A percentile compares a stretch with the other conserved stretches of the same genome.
Conservation (phyloP, 2,113 vertebrate species). For the Antechinus stuartii region DNA sequence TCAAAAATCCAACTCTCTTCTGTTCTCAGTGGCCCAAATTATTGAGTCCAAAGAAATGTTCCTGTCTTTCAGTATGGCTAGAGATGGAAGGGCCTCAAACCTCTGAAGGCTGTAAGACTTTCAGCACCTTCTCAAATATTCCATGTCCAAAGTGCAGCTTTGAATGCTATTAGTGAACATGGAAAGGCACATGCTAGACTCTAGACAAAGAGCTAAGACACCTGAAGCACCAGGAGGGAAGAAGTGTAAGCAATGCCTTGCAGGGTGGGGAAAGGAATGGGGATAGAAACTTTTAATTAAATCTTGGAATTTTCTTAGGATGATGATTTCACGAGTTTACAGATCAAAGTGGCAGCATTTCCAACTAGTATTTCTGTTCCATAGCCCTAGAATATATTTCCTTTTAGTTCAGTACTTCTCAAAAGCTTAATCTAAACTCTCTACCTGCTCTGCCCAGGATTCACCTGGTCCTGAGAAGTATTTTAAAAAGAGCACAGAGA, state of each 20-base stretch:
- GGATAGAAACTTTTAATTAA: neutral
- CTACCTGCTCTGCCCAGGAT: constrained; percentile 13
- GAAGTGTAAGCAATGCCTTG: neutral
- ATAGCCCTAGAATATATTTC: neutral
- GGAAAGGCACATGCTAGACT: neutral
- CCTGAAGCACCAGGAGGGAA: neutral
- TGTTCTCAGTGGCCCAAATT: constrained; percentile 12
- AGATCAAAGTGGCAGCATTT: constrained; percentile 15
- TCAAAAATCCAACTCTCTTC: neutral
- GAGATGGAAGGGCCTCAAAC: neutral
- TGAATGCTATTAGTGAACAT: neutral
- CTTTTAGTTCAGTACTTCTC: neutral
- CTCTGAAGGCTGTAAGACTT: neutral
- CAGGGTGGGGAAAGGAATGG: neutral
- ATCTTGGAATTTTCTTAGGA: neutral
- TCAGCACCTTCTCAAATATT: neutral
- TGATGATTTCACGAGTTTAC: neutral
- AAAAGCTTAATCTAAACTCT: neutral
- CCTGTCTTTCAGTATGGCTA: constrained; percentile 2
- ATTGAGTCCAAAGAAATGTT: constrained; percentile 13
- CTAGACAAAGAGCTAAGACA: neutral
- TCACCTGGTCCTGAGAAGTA: constrained; percentile 26
- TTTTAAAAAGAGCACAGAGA: neutral
- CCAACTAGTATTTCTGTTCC: neutral
- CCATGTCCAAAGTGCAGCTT: neutral